Evolutionary conservation across 2,888 invertebrate species (phyloP).

Genomic region (Thera britannica): DNA sequence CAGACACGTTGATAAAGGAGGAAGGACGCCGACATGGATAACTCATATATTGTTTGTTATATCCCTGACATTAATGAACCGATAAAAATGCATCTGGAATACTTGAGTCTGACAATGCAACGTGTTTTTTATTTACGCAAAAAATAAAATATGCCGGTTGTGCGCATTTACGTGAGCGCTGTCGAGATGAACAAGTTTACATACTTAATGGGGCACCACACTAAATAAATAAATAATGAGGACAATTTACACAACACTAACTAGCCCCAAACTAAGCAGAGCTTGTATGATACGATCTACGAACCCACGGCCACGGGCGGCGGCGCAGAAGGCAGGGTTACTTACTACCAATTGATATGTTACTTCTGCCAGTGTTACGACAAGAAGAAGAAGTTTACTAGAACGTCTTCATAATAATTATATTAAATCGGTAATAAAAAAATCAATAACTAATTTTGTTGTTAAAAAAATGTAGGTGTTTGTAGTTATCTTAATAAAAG

Average conservation of each 20-base stretch:
- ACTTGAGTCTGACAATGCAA: not conserved
- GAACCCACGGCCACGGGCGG: too few species aligned
- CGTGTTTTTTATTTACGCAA: not conserved
- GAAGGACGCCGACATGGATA: constrained; percentile 22
- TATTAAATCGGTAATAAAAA: not conserved
- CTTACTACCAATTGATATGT: too few species aligned
- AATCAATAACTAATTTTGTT: not conserved
- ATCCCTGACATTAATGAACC: not conserved
- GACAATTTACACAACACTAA: too few species aligned
- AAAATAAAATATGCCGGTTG: not conserved
- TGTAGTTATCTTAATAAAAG: not conserved
- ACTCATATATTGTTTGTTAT: not conserved
- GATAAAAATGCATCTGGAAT: not conserved
- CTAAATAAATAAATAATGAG: too few species aligned
- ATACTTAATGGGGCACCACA: too few species aligned
- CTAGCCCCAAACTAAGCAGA: too few species aligned
- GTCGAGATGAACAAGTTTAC: not conserved
- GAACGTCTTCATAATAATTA: too few species aligned
- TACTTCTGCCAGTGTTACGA: too few species aligned
- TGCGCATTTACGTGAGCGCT: not conserved
- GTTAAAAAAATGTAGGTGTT: not conserved
- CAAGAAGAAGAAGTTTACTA: too few species aligned
- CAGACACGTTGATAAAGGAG: constrained; percentile 33
- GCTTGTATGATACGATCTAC: too few species aligned
- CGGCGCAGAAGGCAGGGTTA: too few species aligned